A percentile compares a stretch with the other conserved stretches of the same genome.
These are phyloP conservation scores for Manis crassicaudata DNA, from an alignment of 2,797 vertebrate species.

Conservation along the genomic window DNA sequence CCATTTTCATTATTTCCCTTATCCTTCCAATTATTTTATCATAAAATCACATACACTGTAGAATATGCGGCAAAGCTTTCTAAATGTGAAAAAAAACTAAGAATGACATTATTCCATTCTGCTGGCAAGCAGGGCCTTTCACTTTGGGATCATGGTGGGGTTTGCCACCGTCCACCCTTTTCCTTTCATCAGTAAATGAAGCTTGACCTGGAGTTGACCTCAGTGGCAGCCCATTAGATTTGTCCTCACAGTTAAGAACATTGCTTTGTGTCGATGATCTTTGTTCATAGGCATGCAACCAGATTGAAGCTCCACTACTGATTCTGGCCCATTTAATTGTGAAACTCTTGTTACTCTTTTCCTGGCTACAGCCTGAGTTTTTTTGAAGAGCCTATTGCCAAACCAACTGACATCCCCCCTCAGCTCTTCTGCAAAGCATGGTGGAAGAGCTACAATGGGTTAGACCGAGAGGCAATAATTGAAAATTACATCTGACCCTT, in stretches of 20 bases:
- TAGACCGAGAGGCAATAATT: neutral
- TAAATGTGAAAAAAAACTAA: neutral
- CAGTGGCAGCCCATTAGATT: neutral
- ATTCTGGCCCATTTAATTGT: slow-evolving; percentile 55
- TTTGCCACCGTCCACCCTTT: neutral
- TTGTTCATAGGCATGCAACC: slow-evolving; percentile 27
- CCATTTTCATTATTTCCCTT: slow-evolving; percentile 45
- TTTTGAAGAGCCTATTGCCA: slow-evolving; percentile 7
- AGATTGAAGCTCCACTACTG: neutral
- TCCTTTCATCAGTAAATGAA: slow-evolving; percentile 65
- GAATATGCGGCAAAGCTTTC: slow-evolving; percentile 43
- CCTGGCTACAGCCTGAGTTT: slow-evolving; percentile 11
- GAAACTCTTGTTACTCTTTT: slow-evolving; percentile 20
- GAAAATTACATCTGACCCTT: slow-evolving; percentile 10
- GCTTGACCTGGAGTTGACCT: slow-evolving; percentile 27
- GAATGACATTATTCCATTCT: slow-evolving; percentile 34
- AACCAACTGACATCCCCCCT: neutral
- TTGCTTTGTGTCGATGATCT: neutral
- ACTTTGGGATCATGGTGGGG: neutral
- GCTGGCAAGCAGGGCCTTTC: neutral
- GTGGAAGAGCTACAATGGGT: neutral
- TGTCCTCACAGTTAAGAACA: neutral
- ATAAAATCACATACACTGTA: slow-evolving; percentile 35
- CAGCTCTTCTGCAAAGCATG: neutral
- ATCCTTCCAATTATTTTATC: slow-evolving; percentile 52